A percentile compares a stretch with the other conserved stretches of the same genome.
Evolutionary conservation across 2,113 vertebrate species (phyloP).

Genomic region (Mohoua ochrocephala): DNA sequence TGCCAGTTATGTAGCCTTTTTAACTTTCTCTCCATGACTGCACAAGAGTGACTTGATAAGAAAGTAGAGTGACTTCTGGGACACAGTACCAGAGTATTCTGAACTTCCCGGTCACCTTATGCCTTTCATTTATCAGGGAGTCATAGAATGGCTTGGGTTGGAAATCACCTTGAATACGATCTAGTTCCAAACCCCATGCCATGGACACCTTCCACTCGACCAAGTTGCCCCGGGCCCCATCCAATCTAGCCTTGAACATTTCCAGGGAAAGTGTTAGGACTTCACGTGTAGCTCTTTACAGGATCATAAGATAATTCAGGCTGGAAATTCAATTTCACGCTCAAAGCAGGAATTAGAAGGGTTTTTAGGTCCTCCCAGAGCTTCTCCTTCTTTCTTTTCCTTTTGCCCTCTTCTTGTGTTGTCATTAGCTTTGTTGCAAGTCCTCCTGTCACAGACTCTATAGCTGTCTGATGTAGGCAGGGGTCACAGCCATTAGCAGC

Average conservation of each 20-base stretch:
- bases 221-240: rapidly evolving
- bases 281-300: neutral
- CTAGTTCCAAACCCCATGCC: neutral
- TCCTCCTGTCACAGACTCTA: neutral
- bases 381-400: neutral
- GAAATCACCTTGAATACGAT: neutral
- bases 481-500: neutral
- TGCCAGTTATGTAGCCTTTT: neutral
- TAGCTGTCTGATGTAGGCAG: neutral
- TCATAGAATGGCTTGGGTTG: neutral
- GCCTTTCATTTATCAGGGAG: neutral
- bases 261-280: neutral
- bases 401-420: neutral
- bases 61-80: neutral
- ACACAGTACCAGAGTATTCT: neutral
- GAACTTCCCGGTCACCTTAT: neutral
- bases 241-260: neutral
- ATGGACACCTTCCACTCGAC: neutral
- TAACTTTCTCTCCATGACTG: neutral
- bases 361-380: neutral
- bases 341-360: neutral
- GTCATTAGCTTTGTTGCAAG: neutral
- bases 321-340: neutral
- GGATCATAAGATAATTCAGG: neutral
- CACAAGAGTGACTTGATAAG: neutral